phyloP scores from a whole-genome alignment of 2,797 vertebrate species.

The Orientallactaga sibirica region DNA sequence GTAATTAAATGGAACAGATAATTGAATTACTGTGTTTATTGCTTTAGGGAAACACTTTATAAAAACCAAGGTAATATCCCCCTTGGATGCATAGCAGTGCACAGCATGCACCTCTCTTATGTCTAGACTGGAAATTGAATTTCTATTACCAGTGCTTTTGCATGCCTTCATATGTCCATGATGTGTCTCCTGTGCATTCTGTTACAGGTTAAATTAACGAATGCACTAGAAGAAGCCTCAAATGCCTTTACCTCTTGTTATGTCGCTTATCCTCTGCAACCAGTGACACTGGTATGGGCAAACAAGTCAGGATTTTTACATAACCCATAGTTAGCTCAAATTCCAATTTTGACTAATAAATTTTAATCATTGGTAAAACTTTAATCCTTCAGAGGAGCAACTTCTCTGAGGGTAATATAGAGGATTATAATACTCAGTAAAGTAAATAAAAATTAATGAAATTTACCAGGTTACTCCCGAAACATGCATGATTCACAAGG shows the following conservation, averaged over 20 bases:
- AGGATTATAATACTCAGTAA: background rate
- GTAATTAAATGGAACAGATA: slow-evolving; percentile 68
- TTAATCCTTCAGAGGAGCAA: too few species aligned
- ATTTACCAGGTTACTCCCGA: too few species aligned
- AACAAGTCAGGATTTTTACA: background rate
- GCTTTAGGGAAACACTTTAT: slow-evolving; percentile 53
- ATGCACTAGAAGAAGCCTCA: background rate
- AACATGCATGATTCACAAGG: too few species aligned
- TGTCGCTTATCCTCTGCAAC: background rate
- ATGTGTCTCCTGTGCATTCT: background rate
- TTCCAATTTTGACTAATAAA: background rate
- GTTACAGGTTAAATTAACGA: slow-evolving; percentile 37
- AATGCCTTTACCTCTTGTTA: background rate
- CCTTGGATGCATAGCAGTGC: background rate
- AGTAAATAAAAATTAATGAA: background rate
- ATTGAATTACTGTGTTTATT: slow-evolving; percentile 69
- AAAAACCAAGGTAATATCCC: slow-evolving; percentile 38
- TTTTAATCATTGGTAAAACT: background rate
- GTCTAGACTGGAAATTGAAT: background rate
- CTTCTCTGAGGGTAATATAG: background rate
- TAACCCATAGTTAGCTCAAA: background rate
- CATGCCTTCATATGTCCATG: background rate
- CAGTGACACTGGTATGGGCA: background rate
- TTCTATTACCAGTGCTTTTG: background rate
- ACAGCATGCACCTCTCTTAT: background rate